These are phyloP conservation scores for Discoglossus pictus DNA, from an alignment of 2,797 vertebrate species.

Conservation along the genomic window DNA sequence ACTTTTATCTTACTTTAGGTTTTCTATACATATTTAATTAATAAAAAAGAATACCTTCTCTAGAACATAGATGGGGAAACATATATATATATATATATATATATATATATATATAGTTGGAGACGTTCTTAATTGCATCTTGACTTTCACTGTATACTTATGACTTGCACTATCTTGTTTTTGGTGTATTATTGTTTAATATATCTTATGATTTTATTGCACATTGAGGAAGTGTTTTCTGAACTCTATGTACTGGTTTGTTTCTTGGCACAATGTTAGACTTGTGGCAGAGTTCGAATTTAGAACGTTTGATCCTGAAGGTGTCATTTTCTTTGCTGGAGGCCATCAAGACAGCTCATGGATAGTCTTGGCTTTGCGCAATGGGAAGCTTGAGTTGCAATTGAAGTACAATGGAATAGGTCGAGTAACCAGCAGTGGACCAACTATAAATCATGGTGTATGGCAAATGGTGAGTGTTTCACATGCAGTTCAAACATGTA, in stretches of 20 bases:
- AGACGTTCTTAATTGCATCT: no score
- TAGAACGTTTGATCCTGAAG: constrained; percentile 91
- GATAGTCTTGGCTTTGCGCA: constrained; percentile 87
- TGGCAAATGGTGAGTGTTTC: constrained; percentile 86
- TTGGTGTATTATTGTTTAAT: no score
- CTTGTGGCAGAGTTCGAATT: constrained; percentile 96
- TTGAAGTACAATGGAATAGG: constrained; percentile 82
- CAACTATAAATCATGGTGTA: constrained; percentile 84
- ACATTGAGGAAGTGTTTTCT: background rate
- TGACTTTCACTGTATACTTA: no score
- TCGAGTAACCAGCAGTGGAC: constrained; percentile 90
- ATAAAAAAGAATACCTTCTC: no score
- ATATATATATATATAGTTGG: no score
- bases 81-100: no score
- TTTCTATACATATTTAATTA: no score
- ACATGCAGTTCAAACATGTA: background rate
- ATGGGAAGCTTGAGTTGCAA: constrained; percentile 90
- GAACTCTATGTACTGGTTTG: constrained; percentile 30
- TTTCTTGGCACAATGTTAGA: constrained; percentile 69
- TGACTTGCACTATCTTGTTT: no score
- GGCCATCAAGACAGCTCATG: constrained; percentile 88
- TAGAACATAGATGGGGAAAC: no score
- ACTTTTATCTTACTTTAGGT: no score
- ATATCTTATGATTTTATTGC: background rate
- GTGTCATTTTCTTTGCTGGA: constrained; percentile 94